Evolutionary conservation across 2,888 invertebrate species (phyloP).

Genomic region (Meta bourneti): DNA sequence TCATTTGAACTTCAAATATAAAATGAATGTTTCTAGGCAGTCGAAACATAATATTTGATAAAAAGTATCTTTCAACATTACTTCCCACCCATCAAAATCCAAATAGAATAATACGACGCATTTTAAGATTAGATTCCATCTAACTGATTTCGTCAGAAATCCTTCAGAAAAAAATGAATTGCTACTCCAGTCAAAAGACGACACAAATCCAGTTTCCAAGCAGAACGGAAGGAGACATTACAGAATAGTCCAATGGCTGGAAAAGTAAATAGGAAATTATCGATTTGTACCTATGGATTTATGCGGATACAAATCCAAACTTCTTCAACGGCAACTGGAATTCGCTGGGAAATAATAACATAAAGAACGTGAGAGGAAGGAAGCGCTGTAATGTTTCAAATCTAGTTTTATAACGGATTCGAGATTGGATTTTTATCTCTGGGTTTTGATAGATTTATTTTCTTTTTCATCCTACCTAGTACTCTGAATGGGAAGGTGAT

Average conservation of each 20-base stretch:
- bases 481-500: neutral
- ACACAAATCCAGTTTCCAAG: neutral
- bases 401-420: slow-evolving; percentile 34
- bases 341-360: neutral
- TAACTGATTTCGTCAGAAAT: neutral
- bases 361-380: neutral
- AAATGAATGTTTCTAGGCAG: too few relatives aligned
- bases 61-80: too few relatives aligned
- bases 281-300: neutral
- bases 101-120: too few relatives aligned
- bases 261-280: slow-evolving; percentile 3
- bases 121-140: too few relatives aligned
- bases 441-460: slow-evolving; percentile 31
- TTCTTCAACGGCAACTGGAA: neutral
- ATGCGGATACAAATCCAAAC: neutral
- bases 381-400: slow-evolving; percentile 19
- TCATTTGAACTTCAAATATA: too few relatives aligned
- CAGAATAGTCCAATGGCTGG: neutral
- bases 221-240: neutral
- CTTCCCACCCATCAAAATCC: too few relatives aligned
- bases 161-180: neutral
- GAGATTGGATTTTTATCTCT: slow-evolving; percentile 36
- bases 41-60: too few relatives aligned
- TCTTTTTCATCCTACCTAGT: neutral
- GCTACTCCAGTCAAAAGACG: neutral